Percentiles rank a stretch among this genome's conserved stretches.
phyloP scores from a whole-genome alignment of 2,113 vertebrate genomes.

The Diglossa brunneiventris region DNA sequence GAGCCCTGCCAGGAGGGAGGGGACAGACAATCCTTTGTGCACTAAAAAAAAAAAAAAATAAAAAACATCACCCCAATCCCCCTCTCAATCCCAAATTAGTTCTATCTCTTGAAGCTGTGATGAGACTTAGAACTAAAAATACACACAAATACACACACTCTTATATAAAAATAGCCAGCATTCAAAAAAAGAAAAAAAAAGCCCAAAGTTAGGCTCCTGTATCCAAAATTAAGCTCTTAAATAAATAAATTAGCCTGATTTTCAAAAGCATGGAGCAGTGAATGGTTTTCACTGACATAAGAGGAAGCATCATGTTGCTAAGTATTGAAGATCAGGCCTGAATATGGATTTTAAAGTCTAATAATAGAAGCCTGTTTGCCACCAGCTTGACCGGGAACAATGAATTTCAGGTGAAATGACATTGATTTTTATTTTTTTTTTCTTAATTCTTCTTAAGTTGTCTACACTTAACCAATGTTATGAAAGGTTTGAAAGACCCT shows the following conservation, averaged over 20 bases:
- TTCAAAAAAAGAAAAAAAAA: not conserved
- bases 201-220: not conserved
- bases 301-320: constrained; percentile 29
- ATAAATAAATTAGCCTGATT: constrained; percentile 58
- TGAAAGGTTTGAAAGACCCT: not conserved
- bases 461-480: not conserved
- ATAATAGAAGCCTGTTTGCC: constrained; percentile 46
- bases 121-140: constrained; percentile 46
- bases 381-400: constrained; percentile 29
- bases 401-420: constrained; percentile 36
- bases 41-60: not conserved
- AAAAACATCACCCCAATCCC: not conserved
- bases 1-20: constrained; percentile 22
- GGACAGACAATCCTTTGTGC: constrained; percentile 15
- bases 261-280: not conserved
- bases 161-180: constrained; percentile 28
- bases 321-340: constrained; percentile 30
- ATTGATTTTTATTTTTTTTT: not conserved
- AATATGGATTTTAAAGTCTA: constrained; percentile 57
- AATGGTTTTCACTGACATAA: constrained; percentile 42
- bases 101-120: not conserved
- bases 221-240: constrained; percentile 55
- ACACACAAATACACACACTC: not conserved
- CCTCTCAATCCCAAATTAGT: constrained; percentile 12
- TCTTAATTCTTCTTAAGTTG: not conserved